These are phyloP conservation scores for Cyphotilapia sp. DNA, from an alignment of 2,113 vertebrate genomes.

Conservation along the genomic window DNA sequence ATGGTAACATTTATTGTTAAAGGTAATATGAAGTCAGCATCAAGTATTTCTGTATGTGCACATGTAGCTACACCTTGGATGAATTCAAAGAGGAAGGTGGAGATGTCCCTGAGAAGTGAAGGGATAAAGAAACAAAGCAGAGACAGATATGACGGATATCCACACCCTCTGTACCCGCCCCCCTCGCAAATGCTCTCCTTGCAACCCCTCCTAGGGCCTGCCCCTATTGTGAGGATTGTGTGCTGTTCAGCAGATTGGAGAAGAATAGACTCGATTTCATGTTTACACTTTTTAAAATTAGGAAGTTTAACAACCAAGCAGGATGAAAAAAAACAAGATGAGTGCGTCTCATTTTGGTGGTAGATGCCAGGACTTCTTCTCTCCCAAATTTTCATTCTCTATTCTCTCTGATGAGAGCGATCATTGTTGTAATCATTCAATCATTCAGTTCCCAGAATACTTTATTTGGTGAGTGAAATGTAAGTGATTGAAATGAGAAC, in stretches of 20 bases:
- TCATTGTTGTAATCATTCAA: neutral
- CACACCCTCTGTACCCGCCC: neutral
- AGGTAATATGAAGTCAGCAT: neutral
- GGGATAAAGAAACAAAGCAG: neutral
- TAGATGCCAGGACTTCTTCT: neutral
- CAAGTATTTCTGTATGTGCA: neutral
- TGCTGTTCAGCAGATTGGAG: neutral
- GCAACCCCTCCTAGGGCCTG: neutral
- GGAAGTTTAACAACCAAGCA: neutral
- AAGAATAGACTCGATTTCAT: neutral
- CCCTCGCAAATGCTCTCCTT: neutral
- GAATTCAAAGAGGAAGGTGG: neutral
- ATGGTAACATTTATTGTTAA: neutral
- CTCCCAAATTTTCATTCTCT: neutral
- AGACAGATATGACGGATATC: neutral
- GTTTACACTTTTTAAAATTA: constrained; percentile 9
- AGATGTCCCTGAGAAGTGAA: neutral
- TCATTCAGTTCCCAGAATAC: neutral
- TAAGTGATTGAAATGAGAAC: neutral
- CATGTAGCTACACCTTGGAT: neutral
- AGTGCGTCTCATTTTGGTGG: neutral
- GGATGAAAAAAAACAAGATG: neutral
- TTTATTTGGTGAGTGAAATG: neutral
- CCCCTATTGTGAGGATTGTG: neutral
- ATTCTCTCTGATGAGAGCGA: neutral